Percentiles rank a stretch among this genome's conserved stretches.
phyloP scores from a whole-genome alignment of 2,113 vertebrate species.

The Trogon surrucura region DNA sequence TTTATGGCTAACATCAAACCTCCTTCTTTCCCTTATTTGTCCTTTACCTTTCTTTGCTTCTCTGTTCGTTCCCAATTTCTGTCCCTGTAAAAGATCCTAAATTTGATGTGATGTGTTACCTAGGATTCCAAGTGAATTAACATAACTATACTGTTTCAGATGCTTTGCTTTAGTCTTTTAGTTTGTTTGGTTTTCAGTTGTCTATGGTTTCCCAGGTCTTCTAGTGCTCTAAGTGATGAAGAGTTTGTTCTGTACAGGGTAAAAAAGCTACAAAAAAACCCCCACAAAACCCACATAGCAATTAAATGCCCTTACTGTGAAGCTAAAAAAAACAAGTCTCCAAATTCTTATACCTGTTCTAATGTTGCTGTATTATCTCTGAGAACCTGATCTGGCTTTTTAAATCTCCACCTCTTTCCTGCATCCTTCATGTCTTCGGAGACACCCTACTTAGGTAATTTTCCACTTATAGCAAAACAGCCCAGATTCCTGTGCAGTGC shows the following conservation, averaged over 20 bases:
- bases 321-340: background rate
- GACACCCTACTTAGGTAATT: background rate
- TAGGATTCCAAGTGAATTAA: background rate
- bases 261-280: background rate
- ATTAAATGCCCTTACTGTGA: background rate
- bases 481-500: background rate
- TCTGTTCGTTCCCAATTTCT: background rate
- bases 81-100: background rate
- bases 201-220: background rate
- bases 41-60: background rate
- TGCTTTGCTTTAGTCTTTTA: background rate
- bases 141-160: background rate
- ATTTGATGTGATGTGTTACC: background rate
- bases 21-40: background rate
- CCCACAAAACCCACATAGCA: background rate
- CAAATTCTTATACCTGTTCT: background rate
- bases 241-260: background rate
- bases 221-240: background rate
- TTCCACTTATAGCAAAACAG: background rate
- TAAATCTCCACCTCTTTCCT: background rate
- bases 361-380: background rate
- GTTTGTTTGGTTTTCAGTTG: background rate
- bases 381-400: background rate
- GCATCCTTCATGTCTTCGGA: background rate
- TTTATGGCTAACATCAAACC: background rate